Conservation (phyloP, 2,888 invertebrate species). For the Eristalis tenax region DNA sequence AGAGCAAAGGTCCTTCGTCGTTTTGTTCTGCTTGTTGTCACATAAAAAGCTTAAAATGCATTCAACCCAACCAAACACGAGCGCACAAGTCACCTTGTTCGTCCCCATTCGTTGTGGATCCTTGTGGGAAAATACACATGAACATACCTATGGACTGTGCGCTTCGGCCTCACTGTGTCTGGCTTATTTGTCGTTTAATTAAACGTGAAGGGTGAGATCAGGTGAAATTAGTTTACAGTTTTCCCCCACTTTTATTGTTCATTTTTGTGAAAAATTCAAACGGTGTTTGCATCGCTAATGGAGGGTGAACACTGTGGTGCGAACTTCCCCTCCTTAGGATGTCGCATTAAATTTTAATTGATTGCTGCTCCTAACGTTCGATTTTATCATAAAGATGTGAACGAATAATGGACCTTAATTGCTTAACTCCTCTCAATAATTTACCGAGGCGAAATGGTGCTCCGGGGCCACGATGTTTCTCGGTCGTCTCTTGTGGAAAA, state of each 20-base stretch:
- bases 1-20: slow-evolving; percentile 11
- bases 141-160: neutral
- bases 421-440: neutral
- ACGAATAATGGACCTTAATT: neutral
- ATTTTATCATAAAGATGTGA: neutral
- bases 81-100: neutral
- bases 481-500: too few relatives aligned
- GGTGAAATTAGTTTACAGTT: slow-evolving; percentile 24
- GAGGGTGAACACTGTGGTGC: neutral
- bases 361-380: neutral
- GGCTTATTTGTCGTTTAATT: slow-evolving; percentile 19
- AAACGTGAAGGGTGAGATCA: slow-evolving; percentile 4
- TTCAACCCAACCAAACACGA: neutral
- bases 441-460: too few relatives aligned
- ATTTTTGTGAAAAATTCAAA: slow-evolving; percentile 3
- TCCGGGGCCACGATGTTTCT: too few relatives aligned
- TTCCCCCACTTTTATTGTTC: neutral
- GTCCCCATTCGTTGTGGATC: neutral
- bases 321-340: neutral
- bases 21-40: slow-evolving; percentile 6
- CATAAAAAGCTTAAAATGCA: slow-evolving; percentile 35
- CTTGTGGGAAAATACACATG: neutral
- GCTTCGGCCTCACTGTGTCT: neutral
- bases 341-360: neutral
- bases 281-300: neutral